These are phyloP conservation scores for Sitta carolinensis DNA, from an alignment of 2,797 vertebrate genomes.

Conservation along the genomic window DNA sequence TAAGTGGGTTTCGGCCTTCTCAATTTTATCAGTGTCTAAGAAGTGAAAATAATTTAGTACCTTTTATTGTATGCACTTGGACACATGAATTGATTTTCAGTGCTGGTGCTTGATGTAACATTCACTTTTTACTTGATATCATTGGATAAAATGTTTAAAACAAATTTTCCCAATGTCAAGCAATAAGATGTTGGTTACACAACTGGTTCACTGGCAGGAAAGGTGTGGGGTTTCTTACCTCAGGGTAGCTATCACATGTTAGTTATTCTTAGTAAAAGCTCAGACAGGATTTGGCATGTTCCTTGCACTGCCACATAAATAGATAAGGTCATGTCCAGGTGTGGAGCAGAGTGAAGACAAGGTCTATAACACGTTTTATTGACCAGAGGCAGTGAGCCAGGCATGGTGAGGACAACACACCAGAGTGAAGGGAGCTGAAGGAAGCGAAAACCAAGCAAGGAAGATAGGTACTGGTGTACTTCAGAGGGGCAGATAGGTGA, in stretches of 20 bases:
- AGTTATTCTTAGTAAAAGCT: not conserved
- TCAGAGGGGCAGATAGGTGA: not conserved
- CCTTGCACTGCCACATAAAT: not conserved
- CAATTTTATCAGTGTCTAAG: not conserved
- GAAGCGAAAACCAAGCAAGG: not conserved
- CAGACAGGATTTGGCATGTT: not conserved
- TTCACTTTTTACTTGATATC: not conserved
- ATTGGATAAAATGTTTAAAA: not conserved
- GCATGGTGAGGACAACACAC: not conserved
- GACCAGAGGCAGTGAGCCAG: not conserved
- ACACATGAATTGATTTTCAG: not conserved
- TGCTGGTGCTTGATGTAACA: not conserved
- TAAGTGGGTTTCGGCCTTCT: not conserved
- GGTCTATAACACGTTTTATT: rapidly evolving
- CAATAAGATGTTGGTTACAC: not conserved
- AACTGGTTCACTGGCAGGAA: not conserved
- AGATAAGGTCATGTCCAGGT: not conserved
- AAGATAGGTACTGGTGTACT: not conserved
- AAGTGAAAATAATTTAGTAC: not conserved
- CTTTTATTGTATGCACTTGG: not conserved
- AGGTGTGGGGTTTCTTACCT: not conserved
- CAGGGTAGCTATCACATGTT: not conserved
- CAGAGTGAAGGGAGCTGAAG: not conserved
- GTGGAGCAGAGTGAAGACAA: not conserved
- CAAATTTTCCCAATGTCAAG: not conserved